Evolutionary conservation across 2,113 vertebrate species (phyloP).

Genomic region (Gorsachius goisagi): DNA sequence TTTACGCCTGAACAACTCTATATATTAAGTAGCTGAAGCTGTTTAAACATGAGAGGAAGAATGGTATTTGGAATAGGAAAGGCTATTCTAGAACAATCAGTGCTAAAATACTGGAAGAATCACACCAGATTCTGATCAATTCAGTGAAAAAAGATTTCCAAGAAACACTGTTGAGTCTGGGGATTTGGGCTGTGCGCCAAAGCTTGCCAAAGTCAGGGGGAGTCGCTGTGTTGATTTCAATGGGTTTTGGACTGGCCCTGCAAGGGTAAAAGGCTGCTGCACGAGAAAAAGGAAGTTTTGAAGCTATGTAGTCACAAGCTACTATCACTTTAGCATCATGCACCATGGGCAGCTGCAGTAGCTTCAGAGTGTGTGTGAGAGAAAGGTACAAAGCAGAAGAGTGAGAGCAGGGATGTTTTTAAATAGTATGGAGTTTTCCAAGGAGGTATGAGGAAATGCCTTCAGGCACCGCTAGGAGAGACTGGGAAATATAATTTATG

Average conservation of each 20-base stretch:
- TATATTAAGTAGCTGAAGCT: background rate
- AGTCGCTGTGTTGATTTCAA: background rate
- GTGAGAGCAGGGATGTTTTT: background rate
- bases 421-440: background rate
- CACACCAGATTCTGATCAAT: background rate
- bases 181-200: background rate
- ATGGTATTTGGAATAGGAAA: background rate
- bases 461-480: background rate
- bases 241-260: background rate
- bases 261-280: background rate
- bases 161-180: background rate
- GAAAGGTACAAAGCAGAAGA: background rate
- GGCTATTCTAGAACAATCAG: background rate
- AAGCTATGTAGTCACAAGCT: background rate
- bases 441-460: conserved; percentile 8
- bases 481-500: background rate
- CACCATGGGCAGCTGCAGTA: background rate
- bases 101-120: background rate
- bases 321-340: background rate
- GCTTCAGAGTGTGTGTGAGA: background rate
- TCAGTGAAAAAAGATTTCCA: background rate
- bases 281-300: background rate
- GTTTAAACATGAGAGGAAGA: background rate
- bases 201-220: background rate
- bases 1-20: conserved; percentile 12